Evolutionary conservation across 1,140 invertebrate genomes (phyloP).

Genomic region (Popillia japonica): DNA sequence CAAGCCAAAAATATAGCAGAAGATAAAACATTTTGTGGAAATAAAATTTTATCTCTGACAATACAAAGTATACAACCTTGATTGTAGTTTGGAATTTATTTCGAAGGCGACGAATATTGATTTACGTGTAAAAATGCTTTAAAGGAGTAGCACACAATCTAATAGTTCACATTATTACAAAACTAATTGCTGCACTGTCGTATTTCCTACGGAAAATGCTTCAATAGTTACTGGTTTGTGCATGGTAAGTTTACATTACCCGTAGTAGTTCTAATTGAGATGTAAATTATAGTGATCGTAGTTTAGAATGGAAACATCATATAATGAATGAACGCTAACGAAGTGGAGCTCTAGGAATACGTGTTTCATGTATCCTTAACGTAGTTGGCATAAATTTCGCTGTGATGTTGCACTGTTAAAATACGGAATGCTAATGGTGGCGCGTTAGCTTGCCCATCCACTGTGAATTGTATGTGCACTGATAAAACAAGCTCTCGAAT

Average conservation of each 20-base stretch:
- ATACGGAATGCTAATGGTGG: not conserved
- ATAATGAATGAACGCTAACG: conserved; percentile 1
- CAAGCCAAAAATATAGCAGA: too few relatives aligned
- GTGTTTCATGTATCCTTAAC: conserved; percentile 15
- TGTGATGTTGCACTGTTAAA: not conserved
- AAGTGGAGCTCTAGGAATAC: not conserved
- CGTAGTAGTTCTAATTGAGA: not conserved
- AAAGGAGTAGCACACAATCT: too few relatives aligned
- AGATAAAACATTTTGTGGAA: too few relatives aligned
- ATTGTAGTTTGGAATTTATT: too few relatives aligned
- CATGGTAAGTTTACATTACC: not conserved
- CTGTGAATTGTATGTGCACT: too few relatives aligned
- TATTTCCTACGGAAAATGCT: not conserved
- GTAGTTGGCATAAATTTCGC: not conserved
- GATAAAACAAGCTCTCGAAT: too few relatives aligned
- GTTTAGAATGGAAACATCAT: not conserved
- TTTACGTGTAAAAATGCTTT: too few relatives aligned
- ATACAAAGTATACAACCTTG: too few relatives aligned
- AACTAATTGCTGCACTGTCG: not conserved
- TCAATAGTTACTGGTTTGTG: not conserved
- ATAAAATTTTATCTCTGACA: too few relatives aligned
- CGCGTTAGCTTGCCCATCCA: too few relatives aligned
- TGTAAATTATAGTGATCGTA: conserved; percentile 1
- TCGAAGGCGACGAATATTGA: too few relatives aligned
- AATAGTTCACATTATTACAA: too few relatives aligned